Base-by-base conservation (phyloP, 1,140 invertebrate species). In the Drosophila kepulauana region DNA sequence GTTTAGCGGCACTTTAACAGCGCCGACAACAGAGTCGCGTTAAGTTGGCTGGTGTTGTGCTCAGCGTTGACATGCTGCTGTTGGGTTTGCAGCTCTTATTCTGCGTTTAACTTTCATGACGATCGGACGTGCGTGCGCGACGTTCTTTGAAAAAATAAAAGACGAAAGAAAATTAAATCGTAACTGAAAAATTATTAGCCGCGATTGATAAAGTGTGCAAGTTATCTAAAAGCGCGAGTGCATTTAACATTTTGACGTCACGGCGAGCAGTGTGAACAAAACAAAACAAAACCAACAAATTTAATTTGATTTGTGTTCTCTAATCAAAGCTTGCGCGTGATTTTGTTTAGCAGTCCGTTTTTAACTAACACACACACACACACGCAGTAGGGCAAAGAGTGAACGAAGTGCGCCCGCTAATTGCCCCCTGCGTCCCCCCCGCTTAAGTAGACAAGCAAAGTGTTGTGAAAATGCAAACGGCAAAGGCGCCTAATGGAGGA, bases 401-500 rank as follows among this genome's bases (percentile, higher is more conserved):
- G 43, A 51, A 56, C 58, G 66, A 63, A 70, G 13, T 45, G 5
- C 30, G 41, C 41, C 38, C 38, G 38, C 38, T 11, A 41, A 41
- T 41, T 59, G 63, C 28, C 30, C 45, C 45, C 16, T 25, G 20
- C 10, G 20, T 8, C 45, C 58, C 38, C 49, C 46, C 13, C 16
- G 1, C 4, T 35, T 15, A 10, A 51, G 54, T 30, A 28, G 5
- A 10, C 7, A 28, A 56, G 59, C 51, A 43, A 25, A 79, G 82
- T 86, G 78, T 52, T 75, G 73, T 77, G 78, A 81, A 85, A 81
- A 71, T 58, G 61, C 35, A 67, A 46, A 63, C 59, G 71, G 45
- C 11, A 57, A 62, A 75, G 59, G 57, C 59, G 57, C 67, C 35
- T 13, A 57, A 57, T 41, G 46, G 70, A 61, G 70, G 64, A 73